Evolutionary conservation across 2,113 vertebrate genomes (phyloP).

Genomic region (Sinocyclocheilus anshuiensis): DNA sequence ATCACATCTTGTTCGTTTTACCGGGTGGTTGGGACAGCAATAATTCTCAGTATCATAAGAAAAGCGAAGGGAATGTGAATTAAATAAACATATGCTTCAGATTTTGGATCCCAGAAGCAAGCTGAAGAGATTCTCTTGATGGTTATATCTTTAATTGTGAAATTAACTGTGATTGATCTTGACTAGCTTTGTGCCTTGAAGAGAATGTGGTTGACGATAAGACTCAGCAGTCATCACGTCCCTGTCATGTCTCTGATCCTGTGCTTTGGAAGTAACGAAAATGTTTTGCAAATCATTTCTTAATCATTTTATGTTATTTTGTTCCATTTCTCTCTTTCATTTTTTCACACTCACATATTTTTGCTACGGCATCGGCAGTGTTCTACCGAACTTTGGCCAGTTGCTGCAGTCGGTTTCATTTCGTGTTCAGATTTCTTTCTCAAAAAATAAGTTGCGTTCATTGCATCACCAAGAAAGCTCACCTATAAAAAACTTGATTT

Average conservation of each 20-base stretch:
- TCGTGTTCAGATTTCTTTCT: not conserved
- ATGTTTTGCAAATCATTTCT: slow-evolving; percentile 78
- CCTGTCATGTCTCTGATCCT: slow-evolving; percentile 72
- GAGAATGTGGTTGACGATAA: slow-evolving; percentile 66
- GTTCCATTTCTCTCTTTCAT: slow-evolving; percentile 73
- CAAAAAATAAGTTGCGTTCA: slow-evolving; percentile 26
- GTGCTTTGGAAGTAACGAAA: slow-evolving; percentile 71
- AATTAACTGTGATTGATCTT: slow-evolving; percentile 63
- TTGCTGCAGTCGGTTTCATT: slow-evolving; percentile 12
- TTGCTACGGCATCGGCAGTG: slow-evolving; percentile 55
- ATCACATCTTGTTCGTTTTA: not conserved
- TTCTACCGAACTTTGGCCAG: not conserved
- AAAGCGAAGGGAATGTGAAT: not conserved
- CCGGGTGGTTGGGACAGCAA: not conserved
- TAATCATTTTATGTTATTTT: slow-evolving; percentile 80
- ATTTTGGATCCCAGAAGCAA: slow-evolving; percentile 16
- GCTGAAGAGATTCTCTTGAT: slow-evolving; percentile 23
- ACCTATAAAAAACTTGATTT: slow-evolving; percentile 44
- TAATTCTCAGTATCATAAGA: not conserved
- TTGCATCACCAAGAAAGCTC: slow-evolving; percentile 10
- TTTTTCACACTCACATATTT: slow-evolving; percentile 69
- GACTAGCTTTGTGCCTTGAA: slow-evolving; percentile 57
- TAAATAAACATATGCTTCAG: slow-evolving; percentile 5
- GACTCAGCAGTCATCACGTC: slow-evolving; percentile 61
- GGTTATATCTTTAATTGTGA: slow-evolving; percentile 42